Conservation (phyloP, 2,888 invertebrate genomes). For the Malthinus flaveolus region DNA sequence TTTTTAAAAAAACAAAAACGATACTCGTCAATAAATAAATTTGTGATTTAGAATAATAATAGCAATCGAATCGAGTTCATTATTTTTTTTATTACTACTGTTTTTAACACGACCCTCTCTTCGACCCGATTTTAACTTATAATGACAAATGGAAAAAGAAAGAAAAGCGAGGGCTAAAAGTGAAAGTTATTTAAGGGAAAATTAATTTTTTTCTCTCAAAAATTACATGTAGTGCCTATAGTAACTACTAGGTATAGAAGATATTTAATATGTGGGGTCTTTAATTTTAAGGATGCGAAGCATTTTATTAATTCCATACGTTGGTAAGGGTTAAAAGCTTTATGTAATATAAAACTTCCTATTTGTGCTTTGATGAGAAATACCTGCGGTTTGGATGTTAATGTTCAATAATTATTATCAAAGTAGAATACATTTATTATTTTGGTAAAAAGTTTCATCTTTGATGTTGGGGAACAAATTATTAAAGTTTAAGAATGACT, state of each 20-base stretch:
- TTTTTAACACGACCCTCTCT: too few species aligned
- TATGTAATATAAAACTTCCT: constrained; percentile 19
- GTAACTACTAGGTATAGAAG: too few species aligned
- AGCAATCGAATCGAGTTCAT: too few species aligned
- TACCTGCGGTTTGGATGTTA: constrained; percentile 24
- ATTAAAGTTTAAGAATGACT: neutral
- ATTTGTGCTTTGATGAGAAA: constrained; percentile 24
- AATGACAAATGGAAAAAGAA: too few species aligned
- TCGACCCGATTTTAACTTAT: too few species aligned
- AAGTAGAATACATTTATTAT: constrained; percentile 15
- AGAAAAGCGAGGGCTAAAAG: neutral
- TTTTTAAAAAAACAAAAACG: too few species aligned
- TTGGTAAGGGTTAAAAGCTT: constrained; percentile 22
- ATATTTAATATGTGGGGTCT: constrained; percentile 5
- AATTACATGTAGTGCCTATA: too few species aligned
- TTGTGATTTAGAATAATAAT: too few species aligned
- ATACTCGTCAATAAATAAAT: too few species aligned
- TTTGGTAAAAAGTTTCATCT: neutral
- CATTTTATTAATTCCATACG: constrained; percentile 27
- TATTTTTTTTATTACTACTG: too few species aligned
- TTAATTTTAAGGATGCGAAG: constrained; percentile 10
- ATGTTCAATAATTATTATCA: constrained; percentile 14
- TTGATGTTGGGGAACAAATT: too few species aligned
- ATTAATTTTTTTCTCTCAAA: neutral
- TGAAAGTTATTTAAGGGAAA: neutral